Conservation (phyloP, 2,113 vertebrate species). For the Lepisosteus osseus region DNA sequence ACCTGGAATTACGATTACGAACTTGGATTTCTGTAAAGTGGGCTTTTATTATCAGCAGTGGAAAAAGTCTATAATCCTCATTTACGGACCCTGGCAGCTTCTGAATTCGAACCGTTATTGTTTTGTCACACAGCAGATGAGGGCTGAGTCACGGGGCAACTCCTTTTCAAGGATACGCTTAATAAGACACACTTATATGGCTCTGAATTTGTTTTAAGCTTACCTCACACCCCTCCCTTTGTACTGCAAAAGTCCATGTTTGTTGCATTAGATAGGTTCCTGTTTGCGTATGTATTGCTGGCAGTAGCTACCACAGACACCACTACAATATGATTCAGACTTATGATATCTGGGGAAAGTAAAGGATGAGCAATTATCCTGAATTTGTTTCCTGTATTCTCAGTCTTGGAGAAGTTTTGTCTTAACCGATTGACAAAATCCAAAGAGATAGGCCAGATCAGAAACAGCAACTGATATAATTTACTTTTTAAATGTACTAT, state of each 20-base stretch:
- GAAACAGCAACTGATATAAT: too few relatives aligned
- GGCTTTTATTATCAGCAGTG: constrained; percentile 14
- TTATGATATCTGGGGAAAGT: neutral
- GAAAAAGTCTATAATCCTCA: constrained; percentile 13
- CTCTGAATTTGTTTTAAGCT: too few relatives aligned
- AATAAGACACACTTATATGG: too few relatives aligned
- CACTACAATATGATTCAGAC: neutral
- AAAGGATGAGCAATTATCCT: neutral
- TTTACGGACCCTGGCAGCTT: constrained; percentile 6
- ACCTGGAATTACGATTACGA: constrained; percentile 3
- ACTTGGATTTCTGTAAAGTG: constrained; percentile 6
- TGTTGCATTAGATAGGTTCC: neutral
- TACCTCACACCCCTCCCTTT: too few relatives aligned
- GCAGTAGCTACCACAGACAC: neutral
- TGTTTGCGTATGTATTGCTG: neutral
- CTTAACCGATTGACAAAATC: too few relatives aligned
- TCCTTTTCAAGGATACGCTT: too few relatives aligned
- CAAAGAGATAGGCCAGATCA: too few relatives aligned
- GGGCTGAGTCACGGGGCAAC: too few relatives aligned
- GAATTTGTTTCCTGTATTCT: too few relatives aligned
- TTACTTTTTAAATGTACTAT: too few relatives aligned
- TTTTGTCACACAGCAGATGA: neutral
- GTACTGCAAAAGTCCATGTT: neutral
- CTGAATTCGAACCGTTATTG: constrained; percentile 4
- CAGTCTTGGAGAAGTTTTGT: too few relatives aligned